A percentile compares a stretch with the other conserved stretches of the same genome.
phyloP scores from a whole-genome alignment of 2,888 invertebrate genomes.

The Crocallis elinguaria region DNA sequence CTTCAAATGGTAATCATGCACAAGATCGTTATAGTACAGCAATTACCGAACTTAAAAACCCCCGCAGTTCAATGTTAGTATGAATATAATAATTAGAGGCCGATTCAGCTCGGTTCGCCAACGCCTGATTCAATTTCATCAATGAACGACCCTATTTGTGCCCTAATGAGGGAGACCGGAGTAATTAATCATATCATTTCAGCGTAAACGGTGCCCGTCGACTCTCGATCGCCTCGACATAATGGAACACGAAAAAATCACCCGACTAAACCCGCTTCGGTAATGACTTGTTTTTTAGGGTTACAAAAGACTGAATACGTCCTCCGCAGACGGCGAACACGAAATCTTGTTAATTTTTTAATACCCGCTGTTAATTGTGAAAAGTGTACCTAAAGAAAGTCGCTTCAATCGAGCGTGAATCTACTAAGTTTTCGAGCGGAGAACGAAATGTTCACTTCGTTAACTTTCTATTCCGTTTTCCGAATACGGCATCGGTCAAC shows the following conservation, averaged over 20 bases:
- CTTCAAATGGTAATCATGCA: neutral
- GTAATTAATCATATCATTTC: conserved; percentile 84
- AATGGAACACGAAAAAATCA: conserved; percentile 78
- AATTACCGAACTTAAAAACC: conserved; percentile 24
- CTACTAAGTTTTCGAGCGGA: conserved; percentile 41
- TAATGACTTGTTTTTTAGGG: conserved; percentile 85
- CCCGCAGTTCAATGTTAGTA: conserved; percentile 49
- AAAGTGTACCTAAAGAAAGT: conserved; percentile 46
- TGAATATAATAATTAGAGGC: conserved; percentile 77
- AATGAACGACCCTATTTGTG: conserved; percentile 77
- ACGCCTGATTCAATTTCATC: conserved; percentile 80
- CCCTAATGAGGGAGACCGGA: conserved; percentile 80
- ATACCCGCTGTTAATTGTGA: conserved; percentile 71
- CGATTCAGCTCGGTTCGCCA: conserved; percentile 64
- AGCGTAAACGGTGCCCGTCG: conserved; percentile 74
- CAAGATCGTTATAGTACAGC: neutral
- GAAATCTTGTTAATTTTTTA: conserved; percentile 78
- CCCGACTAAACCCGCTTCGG: conserved; percentile 75
- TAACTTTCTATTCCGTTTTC: conserved; percentile 47
- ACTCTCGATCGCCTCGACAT: conserved; percentile 72
- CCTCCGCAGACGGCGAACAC: conserved; percentile 72
- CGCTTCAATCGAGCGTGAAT: conserved; percentile 53
- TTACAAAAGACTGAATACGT: conserved; percentile 82
- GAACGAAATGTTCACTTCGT: conserved; percentile 40
- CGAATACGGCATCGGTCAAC: conserved; percentile 57